Conservation (phyloP, 2,113 vertebrate species). For the Fulmarus glacialis region DNA sequence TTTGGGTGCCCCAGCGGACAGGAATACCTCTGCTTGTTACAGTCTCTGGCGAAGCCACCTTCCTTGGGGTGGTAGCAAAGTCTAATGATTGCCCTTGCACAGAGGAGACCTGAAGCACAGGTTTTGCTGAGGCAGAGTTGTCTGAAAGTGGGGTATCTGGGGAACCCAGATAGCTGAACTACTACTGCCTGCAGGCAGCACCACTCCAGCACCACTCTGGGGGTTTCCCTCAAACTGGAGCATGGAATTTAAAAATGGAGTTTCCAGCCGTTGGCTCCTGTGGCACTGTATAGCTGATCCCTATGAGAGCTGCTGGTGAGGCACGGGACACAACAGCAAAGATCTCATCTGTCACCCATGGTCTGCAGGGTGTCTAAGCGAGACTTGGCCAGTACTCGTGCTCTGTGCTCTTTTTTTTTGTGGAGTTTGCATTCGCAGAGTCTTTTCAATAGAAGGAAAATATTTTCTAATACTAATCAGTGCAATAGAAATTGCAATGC, state of each 20-base stretch:
- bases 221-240: background rate
- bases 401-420: background rate
- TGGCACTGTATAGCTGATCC: background rate
- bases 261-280: background rate
- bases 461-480: accelerated
- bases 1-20: background rate
- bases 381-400: accelerated
- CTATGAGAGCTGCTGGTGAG: background rate
- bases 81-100: background rate
- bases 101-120: background rate
- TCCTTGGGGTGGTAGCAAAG: background rate
- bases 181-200: background rate
- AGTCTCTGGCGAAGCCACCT: background rate
- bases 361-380: background rate
- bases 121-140: background rate
- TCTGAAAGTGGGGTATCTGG: background rate
- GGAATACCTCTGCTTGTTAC: background rate
- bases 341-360: background rate
- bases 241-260: background rate
- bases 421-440: background rate
- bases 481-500: background rate
- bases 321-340: accelerated
- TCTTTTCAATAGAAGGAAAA: background rate
- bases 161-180: background rate
- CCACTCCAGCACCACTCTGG: background rate